phyloP scores from a whole-genome alignment of 2,797 vertebrate species.

The Rhinoraja longicauda region DNA sequence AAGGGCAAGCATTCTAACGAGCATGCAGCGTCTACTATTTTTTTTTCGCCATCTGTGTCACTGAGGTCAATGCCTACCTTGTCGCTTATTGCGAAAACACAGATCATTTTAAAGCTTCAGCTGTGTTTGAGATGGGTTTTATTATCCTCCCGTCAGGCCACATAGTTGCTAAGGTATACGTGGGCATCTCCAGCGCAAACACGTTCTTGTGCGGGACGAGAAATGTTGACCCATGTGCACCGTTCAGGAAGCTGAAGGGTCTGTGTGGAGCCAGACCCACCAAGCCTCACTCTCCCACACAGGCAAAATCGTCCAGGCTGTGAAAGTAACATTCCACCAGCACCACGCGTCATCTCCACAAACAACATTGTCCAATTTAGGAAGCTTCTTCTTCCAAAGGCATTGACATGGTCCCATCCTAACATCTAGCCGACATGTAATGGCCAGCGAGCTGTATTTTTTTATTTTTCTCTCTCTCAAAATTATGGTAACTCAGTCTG shows the following conservation, averaged over 20 bases:
- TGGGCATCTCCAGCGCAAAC: not conserved
- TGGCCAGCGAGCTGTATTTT: not conserved
- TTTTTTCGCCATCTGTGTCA: conserved; percentile 24
- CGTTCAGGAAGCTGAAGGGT: not conserved
- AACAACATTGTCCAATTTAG: not conserved
- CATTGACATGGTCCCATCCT: not conserved
- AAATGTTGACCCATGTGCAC: not conserved
- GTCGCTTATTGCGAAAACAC: conserved; percentile 6
- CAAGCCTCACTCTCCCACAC: not conserved
- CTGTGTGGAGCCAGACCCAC: no score
- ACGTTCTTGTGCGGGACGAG: not conserved
- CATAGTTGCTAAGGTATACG: not conserved
- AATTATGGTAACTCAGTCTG: not conserved
- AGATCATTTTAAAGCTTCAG: not conserved
- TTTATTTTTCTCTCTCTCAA: not conserved
- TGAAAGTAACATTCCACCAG: not conserved
- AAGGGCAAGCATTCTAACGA: conserved; percentile 27
- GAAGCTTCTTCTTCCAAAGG: not conserved
- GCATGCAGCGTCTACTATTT: not conserved
- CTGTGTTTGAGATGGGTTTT: not conserved
- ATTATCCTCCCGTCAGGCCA: not conserved
- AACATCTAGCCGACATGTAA: not conserved
- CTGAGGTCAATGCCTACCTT: conserved; percentile 27
- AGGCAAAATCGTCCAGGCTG: not conserved
- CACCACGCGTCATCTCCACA: no score